Percentiles rank a stretch among this genome's conserved stretches.
Conservation (phyloP, 2,797 vertebrate species). For the Harpagifer antarcticus region DNA sequence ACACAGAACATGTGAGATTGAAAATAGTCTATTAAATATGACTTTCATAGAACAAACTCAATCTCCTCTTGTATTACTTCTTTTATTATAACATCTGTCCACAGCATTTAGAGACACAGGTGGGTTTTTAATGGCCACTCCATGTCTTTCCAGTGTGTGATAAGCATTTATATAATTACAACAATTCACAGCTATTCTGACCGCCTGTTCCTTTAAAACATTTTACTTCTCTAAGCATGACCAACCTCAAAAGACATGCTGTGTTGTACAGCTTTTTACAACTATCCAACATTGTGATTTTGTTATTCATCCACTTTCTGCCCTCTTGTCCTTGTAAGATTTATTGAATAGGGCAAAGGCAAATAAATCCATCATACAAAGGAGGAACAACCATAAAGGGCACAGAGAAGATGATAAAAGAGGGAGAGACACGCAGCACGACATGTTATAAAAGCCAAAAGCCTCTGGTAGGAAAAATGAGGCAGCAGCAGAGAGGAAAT, state of each 20-base stretch:
- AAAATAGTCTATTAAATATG: constrained; percentile 1
- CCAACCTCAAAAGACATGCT: constrained; percentile 1
- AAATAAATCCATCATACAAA: constrained; percentile 65
- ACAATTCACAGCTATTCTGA: constrained; percentile 27
- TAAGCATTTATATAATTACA: constrained; percentile 27
- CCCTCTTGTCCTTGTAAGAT: constrained; percentile 35
- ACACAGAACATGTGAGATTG: constrained; percentile 1
- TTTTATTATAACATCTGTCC: constrained; percentile 23
- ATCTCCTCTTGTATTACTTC: constrained; percentile 15
- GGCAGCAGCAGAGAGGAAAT: constrained; percentile 34
- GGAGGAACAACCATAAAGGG: constrained; percentile 62
- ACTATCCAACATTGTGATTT: constrained; percentile 13
- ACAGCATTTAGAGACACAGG: constrained; percentile 23
- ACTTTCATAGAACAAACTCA: constrained; percentile 11
- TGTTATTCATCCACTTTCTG: constrained; percentile 45
- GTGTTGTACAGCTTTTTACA: constrained; percentile 26
- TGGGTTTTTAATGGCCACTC: constrained; percentile 5
- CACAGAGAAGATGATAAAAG: constrained; percentile 63
- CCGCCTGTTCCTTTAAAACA: not conserved
- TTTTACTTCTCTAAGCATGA: not conserved
- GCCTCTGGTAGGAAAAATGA: constrained; percentile 33
- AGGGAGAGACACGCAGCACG: constrained; percentile 59
- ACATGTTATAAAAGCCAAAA: constrained; percentile 52
- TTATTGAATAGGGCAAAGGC: constrained; percentile 61
- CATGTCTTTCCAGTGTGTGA: constrained; percentile 10